Percentiles rank a stretch among this genome's conserved stretches.
Evolutionary conservation across 2,888 invertebrate genomes (phyloP).

Genomic region (Tachystola acroxantha): DNA sequence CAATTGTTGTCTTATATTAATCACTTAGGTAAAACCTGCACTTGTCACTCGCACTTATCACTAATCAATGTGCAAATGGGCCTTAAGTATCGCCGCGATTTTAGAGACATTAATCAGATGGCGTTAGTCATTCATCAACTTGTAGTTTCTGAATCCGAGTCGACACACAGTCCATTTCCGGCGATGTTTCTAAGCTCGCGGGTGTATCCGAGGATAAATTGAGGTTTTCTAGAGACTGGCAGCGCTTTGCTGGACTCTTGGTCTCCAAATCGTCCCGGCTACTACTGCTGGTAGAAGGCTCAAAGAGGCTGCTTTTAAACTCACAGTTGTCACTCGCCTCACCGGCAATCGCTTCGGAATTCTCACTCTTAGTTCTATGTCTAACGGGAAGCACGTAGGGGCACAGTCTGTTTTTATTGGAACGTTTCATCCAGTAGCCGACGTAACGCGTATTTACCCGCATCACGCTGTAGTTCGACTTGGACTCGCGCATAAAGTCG

Average conservation of each 20-base stretch:
- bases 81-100: not conserved
- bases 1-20: too few relatives aligned
- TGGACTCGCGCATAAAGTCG: constrained; percentile 76
- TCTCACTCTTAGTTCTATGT: constrained; percentile 80
- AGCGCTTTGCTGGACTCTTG: constrained; percentile 72
- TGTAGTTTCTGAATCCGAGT: constrained; percentile 80
- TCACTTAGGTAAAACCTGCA: too few relatives aligned
- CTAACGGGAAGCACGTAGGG: constrained; percentile 78
- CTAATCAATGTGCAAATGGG: too few relatives aligned
- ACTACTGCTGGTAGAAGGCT: constrained; percentile 61
- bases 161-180: constrained; percentile 80
- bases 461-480: constrained; percentile 65
- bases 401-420: constrained; percentile 75
- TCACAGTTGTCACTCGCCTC: constrained; percentile 54
- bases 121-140: constrained; percentile 74
- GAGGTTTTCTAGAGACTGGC: constrained; percentile 80
- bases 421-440: constrained; percentile 77
- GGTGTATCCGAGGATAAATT: constrained; percentile 58
- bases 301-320: constrained; percentile 49
- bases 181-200: constrained; percentile 48
- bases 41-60: too few relatives aligned
- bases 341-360: constrained; percentile 71
- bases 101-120: constrained; percentile 10
- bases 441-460: constrained; percentile 80
- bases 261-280: constrained; percentile 34